Evolutionary conservation across 2,888 invertebrate species (phyloP).

Genomic region (Tetragonisca angustula): DNA sequence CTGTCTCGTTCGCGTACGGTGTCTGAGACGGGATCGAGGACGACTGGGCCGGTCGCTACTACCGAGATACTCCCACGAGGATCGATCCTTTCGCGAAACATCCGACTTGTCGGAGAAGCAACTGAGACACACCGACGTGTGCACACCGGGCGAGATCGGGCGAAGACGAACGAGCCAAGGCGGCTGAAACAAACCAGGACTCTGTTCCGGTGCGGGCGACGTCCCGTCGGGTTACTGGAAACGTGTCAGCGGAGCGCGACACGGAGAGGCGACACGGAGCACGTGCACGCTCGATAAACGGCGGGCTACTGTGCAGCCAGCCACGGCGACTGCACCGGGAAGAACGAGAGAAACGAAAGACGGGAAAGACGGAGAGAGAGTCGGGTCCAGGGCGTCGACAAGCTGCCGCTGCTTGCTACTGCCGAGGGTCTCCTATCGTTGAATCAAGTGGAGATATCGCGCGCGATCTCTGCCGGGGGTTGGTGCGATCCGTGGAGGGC

Average conservation of each 20-base stretch:
- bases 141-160: no score
- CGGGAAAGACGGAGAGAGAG: not conserved
- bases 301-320: conserved; percentile 36
- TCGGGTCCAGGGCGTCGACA: conserved; percentile 50
- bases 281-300: conserved; percentile 67
- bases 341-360: conserved; percentile 1
- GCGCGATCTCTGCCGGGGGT: not conserved
- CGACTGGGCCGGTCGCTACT: not conserved
- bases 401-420: not conserved
- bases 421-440: conserved; percentile 19
- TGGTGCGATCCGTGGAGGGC: not conserved
- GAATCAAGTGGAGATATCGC: not conserved
- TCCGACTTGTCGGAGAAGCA: not conserved
- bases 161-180: no score
- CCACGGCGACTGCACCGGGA: conserved; percentile 19
- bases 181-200: no score
- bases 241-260: conserved; percentile 37
- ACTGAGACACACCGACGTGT: not conserved
- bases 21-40: not conserved
- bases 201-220: not conserved
- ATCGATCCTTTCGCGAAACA: conserved; percentile 8
- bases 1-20: not conserved
- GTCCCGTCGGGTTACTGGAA: conserved; percentile 13
- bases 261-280: conserved; percentile 27
- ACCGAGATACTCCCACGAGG: not conserved